Conservation (phyloP, 1,140 invertebrate species). For the Homarus americanus region DNA sequence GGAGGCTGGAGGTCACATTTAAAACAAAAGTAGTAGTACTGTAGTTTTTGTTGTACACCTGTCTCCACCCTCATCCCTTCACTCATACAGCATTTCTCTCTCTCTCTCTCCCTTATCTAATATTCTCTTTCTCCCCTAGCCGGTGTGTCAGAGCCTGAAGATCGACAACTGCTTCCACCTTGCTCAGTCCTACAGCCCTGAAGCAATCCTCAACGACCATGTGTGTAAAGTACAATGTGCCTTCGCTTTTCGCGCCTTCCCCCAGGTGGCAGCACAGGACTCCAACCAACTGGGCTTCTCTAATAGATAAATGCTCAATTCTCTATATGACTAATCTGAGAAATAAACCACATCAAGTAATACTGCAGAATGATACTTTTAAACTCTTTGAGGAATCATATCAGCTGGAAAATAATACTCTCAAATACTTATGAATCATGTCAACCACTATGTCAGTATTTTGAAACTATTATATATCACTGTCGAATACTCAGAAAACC, state of each 20-base stretch:
- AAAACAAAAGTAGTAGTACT: no score
- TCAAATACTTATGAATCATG: no score
- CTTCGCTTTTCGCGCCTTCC: constrained; percentile 80
- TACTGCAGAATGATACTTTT: no score
- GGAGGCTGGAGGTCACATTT: no score
- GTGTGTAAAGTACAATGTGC: constrained; percentile 82
- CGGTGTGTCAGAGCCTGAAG: constrained; percentile 81
- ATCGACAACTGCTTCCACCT: constrained; percentile 81
- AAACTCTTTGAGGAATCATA: no score
- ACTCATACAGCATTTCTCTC: no score
- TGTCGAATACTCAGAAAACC: no score
- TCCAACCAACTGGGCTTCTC: constrained; percentile 73
- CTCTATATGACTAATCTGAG: background rate
- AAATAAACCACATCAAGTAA: background rate
- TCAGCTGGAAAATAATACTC: no score
- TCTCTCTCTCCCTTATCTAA: constrained; percentile 8
- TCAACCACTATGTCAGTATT: no score
- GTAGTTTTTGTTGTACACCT: no score
- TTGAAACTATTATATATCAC: no score
- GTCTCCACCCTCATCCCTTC: no score
- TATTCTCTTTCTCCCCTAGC: constrained; percentile 76
- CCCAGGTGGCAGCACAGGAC: constrained; percentile 76
- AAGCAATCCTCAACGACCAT: constrained; percentile 80
- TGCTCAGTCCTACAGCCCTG: constrained; percentile 78
- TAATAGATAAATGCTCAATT: background rate